Conservation (phyloP, 1,140 invertebrate genomes). For the Mylabris phalerata region DNA sequence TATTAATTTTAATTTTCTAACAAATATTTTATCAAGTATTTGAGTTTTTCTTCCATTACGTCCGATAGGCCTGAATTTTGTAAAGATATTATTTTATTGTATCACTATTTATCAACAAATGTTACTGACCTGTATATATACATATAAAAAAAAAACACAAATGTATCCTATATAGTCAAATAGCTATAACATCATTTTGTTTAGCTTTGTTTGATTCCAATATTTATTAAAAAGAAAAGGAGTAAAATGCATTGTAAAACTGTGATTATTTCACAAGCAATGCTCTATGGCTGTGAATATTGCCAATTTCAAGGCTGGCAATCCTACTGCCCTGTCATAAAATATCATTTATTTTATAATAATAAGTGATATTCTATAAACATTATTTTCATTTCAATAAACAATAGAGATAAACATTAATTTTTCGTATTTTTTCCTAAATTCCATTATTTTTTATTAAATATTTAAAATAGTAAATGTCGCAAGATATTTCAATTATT, state of each 20-base stretch:
- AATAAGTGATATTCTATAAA: conserved; percentile 17
- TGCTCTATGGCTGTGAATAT: conserved; percentile 29
- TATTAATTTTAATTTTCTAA: too few relatives aligned
- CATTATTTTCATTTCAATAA: conserved; percentile 24
- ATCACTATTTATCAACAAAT: too few relatives aligned
- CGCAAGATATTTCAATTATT: too few relatives aligned
- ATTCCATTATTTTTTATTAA: too few relatives aligned
- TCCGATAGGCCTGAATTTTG: too few relatives aligned
- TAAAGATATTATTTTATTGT: too few relatives aligned
- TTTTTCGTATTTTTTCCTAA: too few relatives aligned
- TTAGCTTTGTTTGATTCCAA: conserved; percentile 7
- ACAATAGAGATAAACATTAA: conserved; percentile 1
- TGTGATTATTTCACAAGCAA: conserved; percentile 27
- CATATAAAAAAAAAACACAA: too few relatives aligned
- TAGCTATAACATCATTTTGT: conserved; percentile 7
- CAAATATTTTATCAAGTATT: too few relatives aligned
- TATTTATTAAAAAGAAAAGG: conserved; percentile 12
- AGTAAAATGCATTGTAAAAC: conserved; percentile 10
- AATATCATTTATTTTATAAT: conserved; percentile 18
- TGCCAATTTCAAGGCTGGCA: conserved; percentile 28
- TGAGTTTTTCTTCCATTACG: too few relatives aligned
- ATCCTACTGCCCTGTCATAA: conserved; percentile 21
- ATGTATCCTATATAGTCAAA: too few relatives aligned
- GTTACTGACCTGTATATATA: conserved; percentile 13
- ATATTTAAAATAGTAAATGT: too few relatives aligned